These are phyloP conservation scores for Drosophila pegasa DNA, from an alignment of 2,888 invertebrate species.

Conservation along the genomic window DNA sequence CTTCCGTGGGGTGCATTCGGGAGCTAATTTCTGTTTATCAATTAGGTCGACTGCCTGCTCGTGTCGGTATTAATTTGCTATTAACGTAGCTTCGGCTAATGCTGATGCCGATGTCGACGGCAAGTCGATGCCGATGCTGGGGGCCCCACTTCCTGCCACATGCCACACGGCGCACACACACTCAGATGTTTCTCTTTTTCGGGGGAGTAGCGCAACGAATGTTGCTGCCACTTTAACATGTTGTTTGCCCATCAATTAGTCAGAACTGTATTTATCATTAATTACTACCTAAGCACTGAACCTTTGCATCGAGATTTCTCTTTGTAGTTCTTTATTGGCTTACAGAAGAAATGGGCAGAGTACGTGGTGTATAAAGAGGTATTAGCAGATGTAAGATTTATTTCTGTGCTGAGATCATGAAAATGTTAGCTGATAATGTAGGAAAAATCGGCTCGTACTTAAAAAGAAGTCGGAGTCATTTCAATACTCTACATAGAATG, in stretches of 20 bases:
- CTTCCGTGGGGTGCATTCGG: slow-evolving; percentile 52
- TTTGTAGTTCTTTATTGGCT: slow-evolving; percentile 27
- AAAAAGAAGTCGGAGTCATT: too few relatives aligned
- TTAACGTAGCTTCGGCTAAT: slow-evolving; percentile 38
- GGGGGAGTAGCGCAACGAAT: slow-evolving; percentile 37
- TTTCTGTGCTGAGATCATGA: too few relatives aligned
- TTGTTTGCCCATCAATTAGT: slow-evolving; percentile 65
- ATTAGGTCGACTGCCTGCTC: slow-evolving; percentile 38
- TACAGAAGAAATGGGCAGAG: slow-evolving; percentile 27
- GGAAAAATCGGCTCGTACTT: too few relatives aligned
- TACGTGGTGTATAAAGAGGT: slow-evolving; percentile 6
- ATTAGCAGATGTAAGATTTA: too few relatives aligned
- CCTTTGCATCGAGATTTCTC: slow-evolving; percentile 17
- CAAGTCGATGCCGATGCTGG: slow-evolving; percentile 2
- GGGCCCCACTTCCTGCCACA: slow-evolving; percentile 55
- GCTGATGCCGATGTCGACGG: slow-evolving; percentile 3
- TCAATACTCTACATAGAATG: too few relatives aligned
- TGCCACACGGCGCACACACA: slow-evolving; percentile 34
- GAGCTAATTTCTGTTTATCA: slow-evolving; percentile 58
- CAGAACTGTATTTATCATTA: slow-evolving; percentile 64
- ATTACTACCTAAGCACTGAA: slow-evolving; percentile 42
- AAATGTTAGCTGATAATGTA: too few relatives aligned
- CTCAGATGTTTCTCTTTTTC: slow-evolving; percentile 32
- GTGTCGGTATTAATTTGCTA: slow-evolving; percentile 49
- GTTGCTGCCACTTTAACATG: slow-evolving; percentile 49